Conservation (phyloP, 2,797 vertebrate species). For the Buphagus erythrorhynchus region DNA sequence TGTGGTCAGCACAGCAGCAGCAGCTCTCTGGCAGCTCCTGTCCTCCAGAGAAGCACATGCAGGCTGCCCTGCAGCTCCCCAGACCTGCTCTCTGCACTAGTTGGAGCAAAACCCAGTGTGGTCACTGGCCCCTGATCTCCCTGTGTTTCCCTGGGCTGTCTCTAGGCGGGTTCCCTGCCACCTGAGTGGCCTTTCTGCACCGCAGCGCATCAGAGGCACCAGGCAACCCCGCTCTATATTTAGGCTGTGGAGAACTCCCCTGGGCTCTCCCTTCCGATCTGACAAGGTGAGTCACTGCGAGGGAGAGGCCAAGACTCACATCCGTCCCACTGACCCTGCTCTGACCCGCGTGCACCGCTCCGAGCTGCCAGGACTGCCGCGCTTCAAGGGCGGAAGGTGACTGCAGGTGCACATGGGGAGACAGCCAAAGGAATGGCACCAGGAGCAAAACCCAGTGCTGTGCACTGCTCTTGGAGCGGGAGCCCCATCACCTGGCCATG, state of each 20-base stretch:
- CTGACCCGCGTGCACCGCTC: not conserved
- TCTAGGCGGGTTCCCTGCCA: not conserved
- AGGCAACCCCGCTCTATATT: constrained; percentile 62
- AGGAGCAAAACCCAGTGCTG: not conserved
- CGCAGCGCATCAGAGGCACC: not conserved
- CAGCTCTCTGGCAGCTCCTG: not conserved
- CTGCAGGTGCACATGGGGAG: not conserved
- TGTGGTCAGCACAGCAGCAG: not conserved
- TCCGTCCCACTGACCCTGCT: constrained; percentile 60
- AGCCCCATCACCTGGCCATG: accelerated
- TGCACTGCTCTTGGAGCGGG: not conserved
- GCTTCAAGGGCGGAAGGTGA: not conserved
- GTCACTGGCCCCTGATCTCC: not conserved
- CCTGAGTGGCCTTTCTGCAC: not conserved
- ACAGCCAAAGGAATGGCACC: not conserved
- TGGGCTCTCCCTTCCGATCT: constrained; percentile 55
- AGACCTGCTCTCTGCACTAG: not conserved
- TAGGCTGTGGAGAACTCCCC: constrained; percentile 60
- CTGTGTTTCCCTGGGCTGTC: not conserved
- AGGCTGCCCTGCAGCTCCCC: not conserved
- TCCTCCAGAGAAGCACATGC: accelerated
- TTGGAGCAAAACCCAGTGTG: not conserved
- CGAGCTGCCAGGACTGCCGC: not conserved
- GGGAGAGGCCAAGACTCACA: constrained; percentile 62
- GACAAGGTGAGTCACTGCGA: constrained; percentile 55